Evolutionary conservation across 2,888 invertebrate genomes (phyloP).

Genomic region (Meganola albula): DNA sequence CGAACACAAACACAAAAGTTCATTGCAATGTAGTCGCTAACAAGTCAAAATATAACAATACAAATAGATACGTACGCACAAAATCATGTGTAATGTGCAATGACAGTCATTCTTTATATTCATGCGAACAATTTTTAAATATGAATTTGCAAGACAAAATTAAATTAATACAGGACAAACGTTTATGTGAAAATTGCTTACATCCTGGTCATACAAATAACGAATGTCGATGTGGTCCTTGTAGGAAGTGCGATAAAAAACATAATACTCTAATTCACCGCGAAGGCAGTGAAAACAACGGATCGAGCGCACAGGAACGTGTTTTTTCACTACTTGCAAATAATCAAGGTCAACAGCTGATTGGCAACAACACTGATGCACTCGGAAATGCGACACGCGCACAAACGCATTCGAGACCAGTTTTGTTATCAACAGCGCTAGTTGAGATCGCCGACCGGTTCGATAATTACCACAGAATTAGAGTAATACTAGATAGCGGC

Average conservation of each 20-base stretch:
- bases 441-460: slow-evolving; percentile 9
- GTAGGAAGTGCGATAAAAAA: neutral
- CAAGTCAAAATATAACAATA: slow-evolving; percentile 5
- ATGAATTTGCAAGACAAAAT: slow-evolving; percentile 9
- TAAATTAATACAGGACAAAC: too few species aligned
- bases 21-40: slow-evolving; percentile 12
- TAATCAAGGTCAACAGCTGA: too few species aligned
- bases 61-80: too few species aligned
- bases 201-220: slow-evolving; percentile 9
- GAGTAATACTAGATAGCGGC: slow-evolving; percentile 18
- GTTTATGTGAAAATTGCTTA: slow-evolving; percentile 21
- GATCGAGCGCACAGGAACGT: neutral
- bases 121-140: slow-evolving; percentile 15
- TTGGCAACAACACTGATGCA: neutral
- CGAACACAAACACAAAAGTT: slow-evolving; percentile 5
- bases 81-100: slow-evolving; percentile 16
- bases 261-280: neutral
- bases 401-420: slow-evolving; percentile 2
- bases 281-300: neutral
- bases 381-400: slow-evolving; percentile 4
- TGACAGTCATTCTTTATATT: slow-evolving; percentile 17
- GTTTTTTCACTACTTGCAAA: too few species aligned
- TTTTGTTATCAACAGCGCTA: slow-evolving; percentile 19
- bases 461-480: slow-evolving; percentile 12
- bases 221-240: neutral